Percentiles rank a stretch among this genome's conserved stretches.
These are phyloP conservation scores for Protophormia terraenovae DNA, from an alignment of 2,888 invertebrate genomes.

Conservation along the genomic window DNA sequence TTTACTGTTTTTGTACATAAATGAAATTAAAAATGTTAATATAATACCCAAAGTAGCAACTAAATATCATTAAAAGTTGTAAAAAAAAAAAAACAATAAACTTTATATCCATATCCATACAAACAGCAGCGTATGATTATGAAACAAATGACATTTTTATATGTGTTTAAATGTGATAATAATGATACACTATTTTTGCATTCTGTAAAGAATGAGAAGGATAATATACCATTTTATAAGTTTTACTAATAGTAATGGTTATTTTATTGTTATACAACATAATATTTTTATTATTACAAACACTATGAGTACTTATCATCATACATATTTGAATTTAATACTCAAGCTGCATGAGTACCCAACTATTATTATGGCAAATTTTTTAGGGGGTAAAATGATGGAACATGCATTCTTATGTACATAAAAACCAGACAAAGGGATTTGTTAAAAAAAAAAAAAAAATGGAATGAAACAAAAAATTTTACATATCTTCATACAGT, in stretches of 20 bases:
- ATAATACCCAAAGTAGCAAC: not conserved
- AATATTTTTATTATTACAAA: not conserved
- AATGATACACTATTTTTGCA: not conserved
- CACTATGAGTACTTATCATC: not conserved
- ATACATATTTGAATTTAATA: constrained; percentile 4
- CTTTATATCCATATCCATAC: not conserved
- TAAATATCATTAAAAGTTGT: not conserved
- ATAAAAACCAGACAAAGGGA: not conserved
- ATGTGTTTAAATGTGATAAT: not conserved
- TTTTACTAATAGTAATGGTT: not conserved
- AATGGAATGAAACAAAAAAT: not conserved
- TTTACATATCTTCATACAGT: not conserved
- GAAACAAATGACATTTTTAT: not conserved
- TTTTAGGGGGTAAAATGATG: not conserved
- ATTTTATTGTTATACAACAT: constrained; percentile 4
- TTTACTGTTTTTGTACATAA: not conserved
- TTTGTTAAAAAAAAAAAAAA: not conserved
- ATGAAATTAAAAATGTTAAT: not conserved
- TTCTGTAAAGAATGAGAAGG: not conserved
- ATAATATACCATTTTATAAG: not conserved
- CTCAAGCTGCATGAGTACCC: not conserved
- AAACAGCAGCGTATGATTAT: not conserved
- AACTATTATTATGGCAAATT: not conserved
- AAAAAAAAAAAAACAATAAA: too few relatives aligned
- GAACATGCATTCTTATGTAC: not conserved